These are phyloP conservation scores for Cerastis leucographa DNA, from an alignment of 2,888 invertebrate species.

Conservation along the genomic window DNA sequence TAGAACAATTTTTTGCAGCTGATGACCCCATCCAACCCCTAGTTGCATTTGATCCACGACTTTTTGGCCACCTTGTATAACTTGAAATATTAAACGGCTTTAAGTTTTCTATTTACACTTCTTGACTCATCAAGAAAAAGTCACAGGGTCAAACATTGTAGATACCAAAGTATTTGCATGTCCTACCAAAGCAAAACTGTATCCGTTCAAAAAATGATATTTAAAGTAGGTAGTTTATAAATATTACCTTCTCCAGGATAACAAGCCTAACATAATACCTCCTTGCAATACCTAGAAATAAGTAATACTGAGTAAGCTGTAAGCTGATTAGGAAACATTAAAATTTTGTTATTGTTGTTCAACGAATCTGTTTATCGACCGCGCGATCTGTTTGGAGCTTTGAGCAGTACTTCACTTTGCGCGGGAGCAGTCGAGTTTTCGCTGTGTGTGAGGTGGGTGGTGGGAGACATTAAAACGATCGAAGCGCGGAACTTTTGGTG, in stretches of 20 bases:
- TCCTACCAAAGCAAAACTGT: neutral
- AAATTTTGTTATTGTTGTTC: slow-evolving; percentile 53
- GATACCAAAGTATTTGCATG: neutral
- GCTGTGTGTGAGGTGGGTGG: neutral
- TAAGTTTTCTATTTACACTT: neutral
- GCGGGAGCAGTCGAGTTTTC: slow-evolving; percentile 4
- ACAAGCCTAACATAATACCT: slow-evolving; percentile 30
- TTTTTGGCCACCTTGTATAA: no score
- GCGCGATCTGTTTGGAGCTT: slow-evolving; percentile 18
- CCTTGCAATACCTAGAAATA: no score
- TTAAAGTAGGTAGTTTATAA: slow-evolving; percentile 7
- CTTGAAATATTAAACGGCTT: neutral
- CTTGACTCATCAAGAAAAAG: neutral
- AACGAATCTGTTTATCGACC: slow-evolving; percentile 59
- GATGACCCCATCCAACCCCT: no score
- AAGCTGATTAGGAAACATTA: slow-evolving; percentile 61
- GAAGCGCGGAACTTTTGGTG: neutral
- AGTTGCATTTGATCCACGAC: no score
- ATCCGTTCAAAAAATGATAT: neutral
- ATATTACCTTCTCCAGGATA: slow-evolving; percentile 22
- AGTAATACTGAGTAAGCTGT: slow-evolving; percentile 39
- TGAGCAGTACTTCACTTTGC: slow-evolving; percentile 35
- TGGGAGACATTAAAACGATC: neutral
- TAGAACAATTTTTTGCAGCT: no score
- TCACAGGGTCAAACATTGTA: neutral